A percentile compares a stretch with the other conserved stretches of the same genome.
These are phyloP conservation scores for Pandemis cinnamomeana DNA, from an alignment of 2,888 invertebrate species.

Conservation along the genomic window DNA sequence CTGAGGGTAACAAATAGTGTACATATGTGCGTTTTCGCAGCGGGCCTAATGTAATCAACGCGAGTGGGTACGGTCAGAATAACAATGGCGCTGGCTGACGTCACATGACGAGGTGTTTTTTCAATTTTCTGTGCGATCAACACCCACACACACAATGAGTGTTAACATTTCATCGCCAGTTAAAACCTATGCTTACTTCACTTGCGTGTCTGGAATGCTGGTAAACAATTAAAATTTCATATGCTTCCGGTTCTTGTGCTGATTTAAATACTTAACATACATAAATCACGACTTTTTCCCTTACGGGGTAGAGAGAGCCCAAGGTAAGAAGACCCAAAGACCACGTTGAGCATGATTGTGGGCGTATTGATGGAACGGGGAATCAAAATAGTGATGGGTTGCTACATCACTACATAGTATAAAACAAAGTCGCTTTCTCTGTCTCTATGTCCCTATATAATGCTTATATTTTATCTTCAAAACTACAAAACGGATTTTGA, in stretches of 20 bases:
- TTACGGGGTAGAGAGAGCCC: no score
- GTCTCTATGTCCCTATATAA: no score
- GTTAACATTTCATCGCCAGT: no score
- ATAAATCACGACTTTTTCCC: no score
- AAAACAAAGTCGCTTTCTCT: no score
- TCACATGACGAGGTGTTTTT: constrained; percentile 18
- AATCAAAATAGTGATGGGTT: no score
- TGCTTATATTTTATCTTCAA: no score
- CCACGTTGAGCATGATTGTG: no score
- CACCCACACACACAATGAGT: not conserved
- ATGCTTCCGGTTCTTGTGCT: not conserved
- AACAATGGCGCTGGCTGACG: constrained; percentile 23
- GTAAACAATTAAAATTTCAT: not conserved
- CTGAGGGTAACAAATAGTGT: constrained; percentile 33
- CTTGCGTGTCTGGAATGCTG: not conserved
- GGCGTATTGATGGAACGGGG: no score
- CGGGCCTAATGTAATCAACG: constrained; percentile 55
- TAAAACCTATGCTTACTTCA: not conserved
- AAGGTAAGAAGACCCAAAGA: no score
- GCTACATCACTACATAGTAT: no score
- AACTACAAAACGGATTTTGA: no score
- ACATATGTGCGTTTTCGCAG: constrained; percentile 31
- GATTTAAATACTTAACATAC: not conserved
- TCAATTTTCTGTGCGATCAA: constrained; percentile 1
- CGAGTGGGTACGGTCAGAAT: constrained; percentile 45